phyloP scores from a whole-genome alignment of 2,113 vertebrate species.

The Chaetops frenatus region DNA sequence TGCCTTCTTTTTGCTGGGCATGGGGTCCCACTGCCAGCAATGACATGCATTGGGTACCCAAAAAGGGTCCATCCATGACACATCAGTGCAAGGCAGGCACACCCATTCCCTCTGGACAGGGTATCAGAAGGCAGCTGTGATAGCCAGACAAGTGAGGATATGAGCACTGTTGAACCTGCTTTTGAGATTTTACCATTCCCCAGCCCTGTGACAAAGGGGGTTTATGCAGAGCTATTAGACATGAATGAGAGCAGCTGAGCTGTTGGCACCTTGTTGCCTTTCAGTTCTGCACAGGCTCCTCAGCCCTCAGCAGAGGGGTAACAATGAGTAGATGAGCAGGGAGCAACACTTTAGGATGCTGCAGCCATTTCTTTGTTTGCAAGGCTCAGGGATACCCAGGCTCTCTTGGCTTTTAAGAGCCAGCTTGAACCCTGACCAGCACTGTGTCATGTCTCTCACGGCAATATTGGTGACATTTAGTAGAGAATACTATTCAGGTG shows the following conservation, averaged over 20 bases:
- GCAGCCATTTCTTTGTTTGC: neutral
- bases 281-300: neutral
- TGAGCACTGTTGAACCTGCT: neutral
- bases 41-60: too few relatives aligned
- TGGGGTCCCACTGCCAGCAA: neutral
- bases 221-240: neutral
- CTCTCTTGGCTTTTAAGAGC: neutral
- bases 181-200: neutral
- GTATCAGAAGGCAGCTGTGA: neutral
- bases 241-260: neutral
- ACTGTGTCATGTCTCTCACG: neutral
- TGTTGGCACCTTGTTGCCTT: neutral
- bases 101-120: neutral
- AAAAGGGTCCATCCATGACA: neutral
- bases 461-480: neutral
- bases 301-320: neutral
- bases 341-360: neutral
- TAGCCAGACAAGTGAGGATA: neutral
- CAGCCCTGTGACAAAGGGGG: neutral
- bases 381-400: neutral
- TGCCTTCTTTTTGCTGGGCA: neutral
- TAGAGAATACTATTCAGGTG: accelerated
- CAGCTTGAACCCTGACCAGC: neutral
- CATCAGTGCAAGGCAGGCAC: neutral
- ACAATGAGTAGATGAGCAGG: neutral